Percentiles rank a stretch among this genome's conserved stretches.
phyloP scores from a whole-genome alignment of 1,140 invertebrate species.

The Drosophila malerkotliana region DNA sequence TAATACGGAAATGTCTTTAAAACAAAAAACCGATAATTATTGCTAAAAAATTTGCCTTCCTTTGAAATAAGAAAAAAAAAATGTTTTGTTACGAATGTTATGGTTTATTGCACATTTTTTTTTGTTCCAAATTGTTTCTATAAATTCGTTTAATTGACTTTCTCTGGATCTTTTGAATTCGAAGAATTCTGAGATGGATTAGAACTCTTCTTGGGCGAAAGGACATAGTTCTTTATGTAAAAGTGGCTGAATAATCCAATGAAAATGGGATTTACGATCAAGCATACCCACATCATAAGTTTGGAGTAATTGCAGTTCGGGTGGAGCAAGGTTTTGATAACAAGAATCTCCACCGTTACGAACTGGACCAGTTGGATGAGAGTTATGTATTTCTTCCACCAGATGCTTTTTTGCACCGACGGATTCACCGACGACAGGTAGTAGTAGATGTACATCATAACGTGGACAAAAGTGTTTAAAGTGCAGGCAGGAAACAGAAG shows the following conservation, averaged over 20 bases:
- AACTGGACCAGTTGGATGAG: slow-evolving; percentile 36
- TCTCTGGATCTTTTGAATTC: no score
- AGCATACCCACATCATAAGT: background rate
- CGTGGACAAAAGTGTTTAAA: slow-evolving; percentile 23
- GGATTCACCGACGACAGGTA: slow-evolving; percentile 30
- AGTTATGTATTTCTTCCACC: slow-evolving; percentile 7
- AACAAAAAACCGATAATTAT: no score
- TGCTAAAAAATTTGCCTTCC: no score
- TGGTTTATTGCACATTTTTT: no score
- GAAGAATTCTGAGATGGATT: background rate
- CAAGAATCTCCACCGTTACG: background rate
- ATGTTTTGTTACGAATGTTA: no score
- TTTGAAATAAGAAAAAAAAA: no score
- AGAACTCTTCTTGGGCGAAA: slow-evolving; percentile 5
- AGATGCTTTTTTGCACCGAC: slow-evolving; percentile 16
- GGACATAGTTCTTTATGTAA: slow-evolving; percentile 9
- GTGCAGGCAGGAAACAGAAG: slow-evolving; percentile 83
- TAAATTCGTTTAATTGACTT: no score
- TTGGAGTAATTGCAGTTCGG: slow-evolving; percentile 15
- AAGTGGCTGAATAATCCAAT: slow-evolving; percentile 12
- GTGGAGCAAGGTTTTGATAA: background rate
- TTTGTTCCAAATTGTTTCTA: no score
- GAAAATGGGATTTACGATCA: background rate
- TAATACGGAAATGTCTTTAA: no score
- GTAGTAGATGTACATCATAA: slow-evolving; percentile 42